Conservation (phyloP, 1,140 invertebrate genomes). For the Drosophila baimaii region DNA sequence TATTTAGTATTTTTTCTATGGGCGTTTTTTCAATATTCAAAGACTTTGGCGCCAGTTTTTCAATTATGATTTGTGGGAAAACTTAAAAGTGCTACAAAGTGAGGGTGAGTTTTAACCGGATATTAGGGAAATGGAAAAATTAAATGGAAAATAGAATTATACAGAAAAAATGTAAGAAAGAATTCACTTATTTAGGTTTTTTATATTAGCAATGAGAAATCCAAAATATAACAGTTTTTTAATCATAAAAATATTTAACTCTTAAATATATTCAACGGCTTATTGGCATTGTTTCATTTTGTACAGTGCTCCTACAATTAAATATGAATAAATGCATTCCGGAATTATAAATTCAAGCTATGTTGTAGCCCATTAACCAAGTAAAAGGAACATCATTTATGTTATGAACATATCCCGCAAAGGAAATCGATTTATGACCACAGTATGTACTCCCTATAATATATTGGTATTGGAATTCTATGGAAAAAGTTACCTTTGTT, state of each 20-base stretch:
- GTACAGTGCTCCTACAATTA: constrained; percentile 16
- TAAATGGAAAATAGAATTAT: neutral
- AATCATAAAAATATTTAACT: too few relatives aligned
- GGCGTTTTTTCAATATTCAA: neutral
- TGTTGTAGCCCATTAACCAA: constrained; percentile 40
- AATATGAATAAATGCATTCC: constrained; percentile 28
- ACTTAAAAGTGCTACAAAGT: neutral
- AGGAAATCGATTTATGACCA: constrained; percentile 8
- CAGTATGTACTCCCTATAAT: neutral
- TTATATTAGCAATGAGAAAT: neutral
- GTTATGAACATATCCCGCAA: constrained; percentile 17
- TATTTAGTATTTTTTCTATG: constrained; percentile 3
- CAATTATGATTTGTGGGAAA: neutral
- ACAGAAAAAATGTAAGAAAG: neutral
- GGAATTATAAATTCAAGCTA: constrained; percentile 14
- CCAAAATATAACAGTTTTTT: neutral
- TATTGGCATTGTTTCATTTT: neutral
- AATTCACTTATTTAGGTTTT: too few relatives aligned
- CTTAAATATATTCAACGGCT: neutral
- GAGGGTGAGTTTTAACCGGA: neutral
- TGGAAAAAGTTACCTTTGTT: neutral
- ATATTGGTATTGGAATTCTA: neutral
- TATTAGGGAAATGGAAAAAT: neutral
- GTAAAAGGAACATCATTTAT: constrained; percentile 3
- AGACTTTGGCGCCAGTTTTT: neutral